Base-by-base conservation (phyloP, 2,888 invertebrate species). In the Xestobium rufovillosum region DNA sequence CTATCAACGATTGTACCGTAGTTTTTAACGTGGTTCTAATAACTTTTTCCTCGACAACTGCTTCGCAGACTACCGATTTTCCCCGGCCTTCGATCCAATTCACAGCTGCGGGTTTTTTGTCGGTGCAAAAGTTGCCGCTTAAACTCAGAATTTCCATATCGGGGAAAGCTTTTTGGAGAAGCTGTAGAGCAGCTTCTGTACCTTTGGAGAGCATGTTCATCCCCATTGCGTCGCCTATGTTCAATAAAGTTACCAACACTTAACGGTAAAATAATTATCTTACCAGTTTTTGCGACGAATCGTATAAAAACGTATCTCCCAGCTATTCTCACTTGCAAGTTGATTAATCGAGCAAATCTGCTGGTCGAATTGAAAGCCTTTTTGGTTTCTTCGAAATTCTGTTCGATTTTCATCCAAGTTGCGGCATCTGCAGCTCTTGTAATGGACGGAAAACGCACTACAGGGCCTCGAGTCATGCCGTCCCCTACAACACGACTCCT, bases 161-260 rank as follows among this genome's bases (percentile, higher is more conserved):
- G 0, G 83, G 78, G 61, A 91, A 90, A 37, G 72, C 68, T 15
- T 69, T 69, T 53, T 81, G 78, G 1, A 96, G 72, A 29, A 74
- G 67, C 45, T 76, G 76, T 14, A 97, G 61, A 0, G 91, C 84
- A 53, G 80, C 82, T 68, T 95, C 95, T 1, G 91, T 85, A 0
- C 92, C 95, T 71, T 96, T 96, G 0, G 94, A 94, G 0, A 96
- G 75, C 96, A 97, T 97, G 60, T 97, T 97, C 97, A 97, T 97
- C 28, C 97, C 97, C 97, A 97, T 98, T 2, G 97, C 97, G 61
- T 98, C 97, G 0, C 97, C 97, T 0, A 96, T 96, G 2, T 49
- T 44, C 1, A n/a, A n/a, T n/a, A n/a, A n/a, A n/a, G n/a, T n/a
- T n/a, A n/a, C n/a, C n/a, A n/a, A n/a, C n/a, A n/a, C n/a, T n/a